These are phyloP conservation scores for Agapornis canus DNA, from an alignment of 2,797 vertebrate genomes.

Conservation along the genomic window DNA sequence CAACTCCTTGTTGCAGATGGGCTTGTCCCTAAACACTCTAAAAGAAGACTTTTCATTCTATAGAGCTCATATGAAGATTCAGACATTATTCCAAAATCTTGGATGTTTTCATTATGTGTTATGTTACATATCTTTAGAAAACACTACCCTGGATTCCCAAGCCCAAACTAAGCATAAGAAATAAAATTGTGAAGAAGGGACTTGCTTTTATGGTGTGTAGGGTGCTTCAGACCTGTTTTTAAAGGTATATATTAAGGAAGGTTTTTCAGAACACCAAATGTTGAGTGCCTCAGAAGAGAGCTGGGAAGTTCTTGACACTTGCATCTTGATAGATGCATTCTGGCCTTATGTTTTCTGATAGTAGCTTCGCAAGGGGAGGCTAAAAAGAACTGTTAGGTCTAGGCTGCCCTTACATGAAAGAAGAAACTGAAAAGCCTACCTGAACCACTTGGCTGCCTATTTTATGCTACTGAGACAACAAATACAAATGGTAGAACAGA, in stretches of 20 bases:
- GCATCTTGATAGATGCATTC: background rate
- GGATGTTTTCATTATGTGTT: background rate
- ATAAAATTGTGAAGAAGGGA: background rate
- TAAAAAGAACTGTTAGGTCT: background rate
- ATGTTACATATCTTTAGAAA: background rate
- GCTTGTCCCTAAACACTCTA: background rate
- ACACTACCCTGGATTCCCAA: background rate
- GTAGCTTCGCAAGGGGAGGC: background rate
- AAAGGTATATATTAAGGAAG: background rate
- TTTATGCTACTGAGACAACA: background rate
- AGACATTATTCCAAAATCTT: background rate
- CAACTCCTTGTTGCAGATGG: background rate
- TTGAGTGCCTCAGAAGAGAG: background rate
- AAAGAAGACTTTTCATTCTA: background rate
- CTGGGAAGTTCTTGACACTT: background rate
- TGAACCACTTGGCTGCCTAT: background rate
- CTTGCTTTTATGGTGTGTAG: rapidly evolving
- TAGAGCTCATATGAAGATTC: background rate
- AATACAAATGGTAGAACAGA: background rate
- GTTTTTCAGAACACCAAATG: background rate
- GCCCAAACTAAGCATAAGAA: background rate
- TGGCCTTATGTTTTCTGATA: background rate
- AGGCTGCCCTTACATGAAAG: background rate
- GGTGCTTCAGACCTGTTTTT: background rate
- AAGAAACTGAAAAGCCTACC: background rate